Conservation (phyloP, 2,888 invertebrate species). For the Drosophila fulvimacula region DNA sequence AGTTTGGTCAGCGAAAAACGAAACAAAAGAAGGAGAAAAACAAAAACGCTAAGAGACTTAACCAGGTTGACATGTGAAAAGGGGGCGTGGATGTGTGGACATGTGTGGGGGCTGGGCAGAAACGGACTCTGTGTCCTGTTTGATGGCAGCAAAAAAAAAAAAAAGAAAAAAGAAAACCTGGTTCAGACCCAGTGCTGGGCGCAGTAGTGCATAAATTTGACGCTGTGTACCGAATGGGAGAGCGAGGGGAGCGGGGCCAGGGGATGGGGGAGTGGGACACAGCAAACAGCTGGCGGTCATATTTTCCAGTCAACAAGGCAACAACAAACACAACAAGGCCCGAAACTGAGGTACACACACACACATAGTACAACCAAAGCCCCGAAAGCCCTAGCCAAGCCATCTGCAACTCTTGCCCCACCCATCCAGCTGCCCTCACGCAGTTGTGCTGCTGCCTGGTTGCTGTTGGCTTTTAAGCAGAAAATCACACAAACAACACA, state of each 20-base stretch:
- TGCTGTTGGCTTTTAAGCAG: slow-evolving; percentile 73
- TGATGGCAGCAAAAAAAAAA: not conserved
- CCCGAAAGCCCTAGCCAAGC: slow-evolving; percentile 16
- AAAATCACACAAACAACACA: slow-evolving; percentile 64
- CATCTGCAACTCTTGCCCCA: not conserved
- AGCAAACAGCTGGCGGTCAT: slow-evolving; percentile 79
- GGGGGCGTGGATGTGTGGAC: not conserved
- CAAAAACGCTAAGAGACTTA: slow-evolving; percentile 28
- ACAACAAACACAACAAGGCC: slow-evolving; percentile 71
- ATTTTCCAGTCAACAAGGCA: slow-evolving; percentile 80
- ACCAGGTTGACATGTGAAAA: slow-evolving; percentile 40
- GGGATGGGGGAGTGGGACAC: slow-evolving; percentile 32
- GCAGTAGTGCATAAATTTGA: slow-evolving; percentile 61
- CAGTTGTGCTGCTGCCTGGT: slow-evolving; percentile 43
- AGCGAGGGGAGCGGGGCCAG: not conserved
- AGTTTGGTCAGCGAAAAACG: slow-evolving; percentile 29
- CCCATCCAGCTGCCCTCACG: slow-evolving; percentile 12
- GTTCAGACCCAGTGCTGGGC: slow-evolving; percentile 14
- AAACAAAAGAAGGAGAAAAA: not conserved
- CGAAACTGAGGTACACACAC: slow-evolving; percentile 28
- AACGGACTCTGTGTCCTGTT: slow-evolving; percentile 1
- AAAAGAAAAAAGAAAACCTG: not conserved
- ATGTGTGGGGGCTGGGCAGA: not conserved
- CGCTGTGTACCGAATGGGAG: slow-evolving; percentile 3
- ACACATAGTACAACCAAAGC: slow-evolving; percentile 2